Evolutionary conservation across 2,888 invertebrate genomes (phyloP).

Genomic region (Ornithoptera priamus): DNA sequence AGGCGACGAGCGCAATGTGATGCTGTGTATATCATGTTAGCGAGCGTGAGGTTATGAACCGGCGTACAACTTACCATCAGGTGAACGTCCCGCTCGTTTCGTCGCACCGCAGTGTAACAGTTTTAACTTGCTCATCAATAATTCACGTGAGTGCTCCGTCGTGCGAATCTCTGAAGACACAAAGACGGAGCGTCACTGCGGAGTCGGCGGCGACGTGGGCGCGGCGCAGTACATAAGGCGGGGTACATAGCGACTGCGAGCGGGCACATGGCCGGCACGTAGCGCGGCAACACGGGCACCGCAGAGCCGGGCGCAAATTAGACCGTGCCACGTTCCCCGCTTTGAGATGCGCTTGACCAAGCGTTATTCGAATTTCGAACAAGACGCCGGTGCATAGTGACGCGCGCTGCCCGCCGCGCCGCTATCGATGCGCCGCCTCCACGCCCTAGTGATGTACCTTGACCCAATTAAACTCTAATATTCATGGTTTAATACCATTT

Average conservation of each 20-base stretch:
- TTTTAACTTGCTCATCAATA: too few species aligned
- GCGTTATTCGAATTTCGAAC: conserved; percentile 74
- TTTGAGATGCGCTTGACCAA: conserved; percentile 76
- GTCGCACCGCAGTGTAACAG: too few species aligned
- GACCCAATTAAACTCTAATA: conserved; percentile 34
- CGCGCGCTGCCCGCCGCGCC: conserved; percentile 41
- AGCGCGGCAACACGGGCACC: conserved; percentile 35
- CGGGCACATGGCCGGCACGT: conserved; percentile 19
- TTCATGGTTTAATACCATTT: background rate
- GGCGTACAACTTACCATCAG: too few species aligned
- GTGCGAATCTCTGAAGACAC: conserved; percentile 16
- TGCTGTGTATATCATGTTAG: too few species aligned
- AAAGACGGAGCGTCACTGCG: conserved; percentile 22
- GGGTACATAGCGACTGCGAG: too few species aligned
- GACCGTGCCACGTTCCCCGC: conserved; percentile 62
- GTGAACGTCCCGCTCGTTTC: too few species aligned
- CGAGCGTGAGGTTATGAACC: too few species aligned
- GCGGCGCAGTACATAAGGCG: too few species aligned
- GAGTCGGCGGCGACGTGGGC: conserved; percentile 10
- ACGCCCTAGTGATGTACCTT: conserved; percentile 17
- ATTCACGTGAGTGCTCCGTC: too few species aligned
- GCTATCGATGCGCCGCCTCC: conserved; percentile 47
- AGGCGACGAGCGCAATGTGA: too few species aligned
- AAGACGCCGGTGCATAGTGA: conserved; percentile 60
- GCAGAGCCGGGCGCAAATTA: conserved; percentile 63